Base-by-base conservation (phyloP, 2,113 vertebrate species). In the Oncorhynchus mykiss region DNA sequence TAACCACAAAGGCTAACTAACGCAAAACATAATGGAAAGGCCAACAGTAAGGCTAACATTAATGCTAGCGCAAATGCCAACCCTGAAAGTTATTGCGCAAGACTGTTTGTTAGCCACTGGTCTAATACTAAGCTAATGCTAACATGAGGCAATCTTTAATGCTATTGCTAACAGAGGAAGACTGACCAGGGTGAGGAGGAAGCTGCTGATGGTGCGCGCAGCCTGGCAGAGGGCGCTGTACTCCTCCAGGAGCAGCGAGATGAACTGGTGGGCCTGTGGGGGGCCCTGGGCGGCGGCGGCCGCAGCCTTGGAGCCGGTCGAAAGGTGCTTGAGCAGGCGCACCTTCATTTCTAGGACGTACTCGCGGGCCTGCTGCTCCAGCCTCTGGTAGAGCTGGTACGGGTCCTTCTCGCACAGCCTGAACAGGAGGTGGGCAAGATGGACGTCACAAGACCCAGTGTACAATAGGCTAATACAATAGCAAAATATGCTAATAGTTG, bases 291-390 rank as follows among this genome's bases (percentile, higher is more conserved):
- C 88, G 20, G 86, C 91, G 0, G 93, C 90, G 24, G 90, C 83
- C 2, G 88, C 72, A 4, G 92, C 92, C 80, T 96, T 96, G 3
- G 96, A 93, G 2, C 95, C 94, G 2, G 94, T 81, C 0, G 97
- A 96, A 54, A 98, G 88, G 85, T 98, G 97, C 82, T 96, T 95
- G 72, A 99, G 92, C 31, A 99, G 93, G 24, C 97, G 96, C 72
- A 96, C 95, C 88, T 98, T 99, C 96, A 98, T 96, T 86, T 99
- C 97, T 65, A 99, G 93, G 72, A 99, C 97, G 0, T 99, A 98
- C 71, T 99, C 97, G 11, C 97, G 89, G 4, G 97, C 97, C 82
- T 99, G 97, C 86, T 98, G 97, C 70, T 99, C 97, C 88, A 99
- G 77, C 9, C 97, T 93, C 76, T 99, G 97, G 85, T 99, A 99